phyloP scores from a whole-genome alignment of 2,113 vertebrate species.

The Potamarius usumacintae region DNA sequence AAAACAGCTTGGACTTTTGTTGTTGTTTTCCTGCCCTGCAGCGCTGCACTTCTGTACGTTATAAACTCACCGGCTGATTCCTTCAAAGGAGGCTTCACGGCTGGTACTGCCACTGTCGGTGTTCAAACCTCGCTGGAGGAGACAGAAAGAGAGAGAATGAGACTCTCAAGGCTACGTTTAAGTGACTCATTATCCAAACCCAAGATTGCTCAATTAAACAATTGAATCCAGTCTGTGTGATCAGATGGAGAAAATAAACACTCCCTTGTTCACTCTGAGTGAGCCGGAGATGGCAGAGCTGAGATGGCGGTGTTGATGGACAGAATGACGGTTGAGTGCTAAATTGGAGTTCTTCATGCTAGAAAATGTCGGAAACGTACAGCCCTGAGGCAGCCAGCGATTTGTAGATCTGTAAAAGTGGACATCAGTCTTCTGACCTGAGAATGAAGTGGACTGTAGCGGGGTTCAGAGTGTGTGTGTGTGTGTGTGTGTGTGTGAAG shows the following conservation, averaged over 20 bases:
- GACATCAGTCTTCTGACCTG: background rate
- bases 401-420: conserved; percentile 10
- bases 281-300: background rate
- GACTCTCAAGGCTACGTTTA: background rate
- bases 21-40: background rate
- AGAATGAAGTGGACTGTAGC: background rate
- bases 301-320: conserved; percentile 19
- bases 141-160: background rate
- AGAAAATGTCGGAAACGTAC: background rate
- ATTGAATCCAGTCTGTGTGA: conserved; percentile 15
- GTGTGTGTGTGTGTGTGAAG: background rate
- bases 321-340: conserved; percentile 3
- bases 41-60: too few relatives aligned
- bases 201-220: conserved; percentile 3
- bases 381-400: background rate
- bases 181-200: conserved; percentile 24
- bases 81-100: conserved; percentile 90
- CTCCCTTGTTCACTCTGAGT: background rate
- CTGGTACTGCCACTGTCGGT: conserved; percentile 86
- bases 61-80: conserved; percentile 87
- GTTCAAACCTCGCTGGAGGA: conserved; percentile 78
- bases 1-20: background rate
- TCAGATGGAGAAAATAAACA: background rate
- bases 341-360: conserved; percentile 14
- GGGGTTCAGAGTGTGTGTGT: background rate